phyloP scores from a whole-genome alignment of 2,113 vertebrate genomes.

The Myiozetetes cayanensis region DNA sequence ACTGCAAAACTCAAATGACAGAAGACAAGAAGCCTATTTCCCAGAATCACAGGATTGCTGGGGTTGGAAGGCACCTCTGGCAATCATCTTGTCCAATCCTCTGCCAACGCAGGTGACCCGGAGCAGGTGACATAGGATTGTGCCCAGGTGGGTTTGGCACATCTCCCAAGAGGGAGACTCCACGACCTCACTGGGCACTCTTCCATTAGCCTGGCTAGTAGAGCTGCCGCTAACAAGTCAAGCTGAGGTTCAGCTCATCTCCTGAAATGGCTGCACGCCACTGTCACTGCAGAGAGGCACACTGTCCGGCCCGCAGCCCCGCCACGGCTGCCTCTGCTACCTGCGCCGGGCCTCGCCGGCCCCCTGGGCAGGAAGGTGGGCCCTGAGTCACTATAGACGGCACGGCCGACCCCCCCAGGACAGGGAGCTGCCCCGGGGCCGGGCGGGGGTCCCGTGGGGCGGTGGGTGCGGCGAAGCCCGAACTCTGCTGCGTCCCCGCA shows the following conservation, averaged over 20 bases:
- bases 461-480: accelerated
- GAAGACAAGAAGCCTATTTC: accelerated
- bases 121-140: background rate
- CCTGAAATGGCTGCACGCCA: background rate
- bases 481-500: accelerated
- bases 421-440: accelerated
- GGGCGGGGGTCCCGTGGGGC: accelerated
- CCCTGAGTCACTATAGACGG: accelerated
- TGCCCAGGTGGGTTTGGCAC: background rate
- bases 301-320: accelerated
- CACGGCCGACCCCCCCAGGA: accelerated
- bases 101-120: background rate
- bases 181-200: background rate
- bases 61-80: background rate
- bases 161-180: background rate
- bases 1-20: accelerated
- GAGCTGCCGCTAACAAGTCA: too few relatives aligned
- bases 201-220: background rate
- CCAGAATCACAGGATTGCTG: background rate
- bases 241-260: background rate
- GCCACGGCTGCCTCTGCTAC: accelerated
- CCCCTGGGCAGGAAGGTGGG: too few relatives aligned
- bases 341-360: background rate
- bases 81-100: background rate
- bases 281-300: accelerated